phyloP scores from a whole-genome alignment of 2,113 vertebrate species.

The Gila orcuttii region DNA sequence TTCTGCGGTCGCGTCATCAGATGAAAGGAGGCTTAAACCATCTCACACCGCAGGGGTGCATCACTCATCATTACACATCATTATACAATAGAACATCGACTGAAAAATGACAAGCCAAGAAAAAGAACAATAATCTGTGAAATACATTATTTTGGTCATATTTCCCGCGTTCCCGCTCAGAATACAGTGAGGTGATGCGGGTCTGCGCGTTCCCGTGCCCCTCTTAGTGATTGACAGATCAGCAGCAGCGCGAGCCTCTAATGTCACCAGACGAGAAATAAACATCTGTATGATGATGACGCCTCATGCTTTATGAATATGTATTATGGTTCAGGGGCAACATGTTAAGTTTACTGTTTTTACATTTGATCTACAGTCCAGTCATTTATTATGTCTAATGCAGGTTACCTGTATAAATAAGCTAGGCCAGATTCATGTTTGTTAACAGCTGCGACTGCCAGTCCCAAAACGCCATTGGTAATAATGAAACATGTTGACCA shows the following conservation, averaged over 20 bases:
- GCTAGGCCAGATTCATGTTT: neutral
- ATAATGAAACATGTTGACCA: neutral
- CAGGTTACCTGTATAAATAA: neutral
- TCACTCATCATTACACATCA: neutral
- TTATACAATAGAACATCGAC: neutral
- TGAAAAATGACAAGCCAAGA: neutral
- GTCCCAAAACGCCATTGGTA: neutral
- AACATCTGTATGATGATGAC: neutral
- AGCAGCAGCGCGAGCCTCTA: neutral
- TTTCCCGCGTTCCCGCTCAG: neutral
- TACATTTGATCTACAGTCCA: neutral
- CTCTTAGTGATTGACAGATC: neutral
- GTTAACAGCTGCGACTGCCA: neutral
- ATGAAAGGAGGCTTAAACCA: neutral
- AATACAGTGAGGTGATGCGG: neutral
- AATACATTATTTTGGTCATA: neutral
- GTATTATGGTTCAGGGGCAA: neutral
- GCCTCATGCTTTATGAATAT: neutral
- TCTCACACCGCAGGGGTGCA: neutral
- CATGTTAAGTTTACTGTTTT: neutral
- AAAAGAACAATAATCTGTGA: neutral
- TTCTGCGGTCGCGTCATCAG: neutral
- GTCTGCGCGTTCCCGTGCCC: neutral
- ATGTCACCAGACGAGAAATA: neutral
- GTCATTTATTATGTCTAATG: neutral